Base-by-base conservation (phyloP, 2,113 vertebrate species). In the Tetrao urogallus region DNA sequence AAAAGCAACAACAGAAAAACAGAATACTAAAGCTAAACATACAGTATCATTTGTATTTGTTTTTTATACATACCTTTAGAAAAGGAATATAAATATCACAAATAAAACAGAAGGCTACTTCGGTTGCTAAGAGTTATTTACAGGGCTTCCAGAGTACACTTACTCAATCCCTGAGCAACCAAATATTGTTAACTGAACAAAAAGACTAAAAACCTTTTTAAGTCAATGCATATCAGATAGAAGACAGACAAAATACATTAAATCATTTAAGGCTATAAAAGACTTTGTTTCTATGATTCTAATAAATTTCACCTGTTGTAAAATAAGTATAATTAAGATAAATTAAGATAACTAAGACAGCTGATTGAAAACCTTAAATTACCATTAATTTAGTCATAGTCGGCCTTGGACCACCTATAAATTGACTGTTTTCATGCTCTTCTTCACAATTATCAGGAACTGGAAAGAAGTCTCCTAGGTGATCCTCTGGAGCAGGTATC, bases 301-400 rank as follows among this genome's bases (percentile, higher is more conserved):
- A 77, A 48, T 65, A 52, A 48, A 36, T 32, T 79, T n/a, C 40
- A 74, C 6, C 11, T 72, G 65, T 16, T 36, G 8, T 27, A 92
- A 91, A 81, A 21, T 13, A 81, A 70, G 30, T 4, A 70, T 17
- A 74, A 13, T 6, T 19, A 28, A 50, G 48, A 50, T 24, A 50
- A 24, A 50, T 50, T 50, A 50, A 54, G 52, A 18, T 34, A 42
- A 64, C 11, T 27, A 54, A 58, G 81, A 34, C 6, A 84, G 38
- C 9, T 67, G 6, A 64, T 42, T 67, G 54, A 78, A 88, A 90
- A 57, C 42, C 43, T 84, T 84, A 78, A 90, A 69, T 97, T 98
- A 99, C 99, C 98, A 98, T 98, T 82, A 99, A 98, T 87, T 99
- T 99, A 61, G 98, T 98, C 97, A 99, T 98, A 36, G 99, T 99